Base-by-base conservation (phyloP, 2,113 vertebrate genomes). In the Corydoras sp. region DNA sequence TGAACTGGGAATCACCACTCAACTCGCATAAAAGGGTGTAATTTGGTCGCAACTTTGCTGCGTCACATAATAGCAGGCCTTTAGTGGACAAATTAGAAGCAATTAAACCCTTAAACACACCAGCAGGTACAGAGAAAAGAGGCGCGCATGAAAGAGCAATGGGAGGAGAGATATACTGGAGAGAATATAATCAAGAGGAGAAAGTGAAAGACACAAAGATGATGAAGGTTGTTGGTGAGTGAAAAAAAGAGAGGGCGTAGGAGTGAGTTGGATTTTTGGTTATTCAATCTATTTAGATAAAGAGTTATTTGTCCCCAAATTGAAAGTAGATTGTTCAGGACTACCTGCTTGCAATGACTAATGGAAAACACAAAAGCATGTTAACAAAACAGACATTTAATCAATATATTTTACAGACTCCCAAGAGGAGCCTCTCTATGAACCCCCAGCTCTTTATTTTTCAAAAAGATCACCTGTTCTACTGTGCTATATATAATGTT, bases 51-150 rank as follows among this genome's bases (percentile, higher is more conserved):
- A 79, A 80, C 80, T 80, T 81, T 72, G 67, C 75, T 30, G 79
- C 70, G 75, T 80, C 80, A 69, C 12, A 75, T 88, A 86, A 85
- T 85, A 87, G 82, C 62, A 60, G 74, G 66, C 76, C 76, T 80
- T 81, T 81, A 73, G 74, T 18, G 69, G 66, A 79, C 80, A 85
- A 83, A 87, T 88, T 85, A 86, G 79, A 72, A 85, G 82, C 86
- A 84, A 84, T 87, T 87, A 82, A 89, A 83, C 80, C 81, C 81
- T 85, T 77, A 77, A 85, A 83, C 73, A 75, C 12, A 85, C 69
- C 80, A 67, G 71, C 77, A 81, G 77, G 72, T 64, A 77, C 76
- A 58, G 56, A 77, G 72, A 79, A 75, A 79, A 65, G 51, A 62
- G 71, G 78, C 18, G 18, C 18, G 18, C 18, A 24, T 24, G 35